Evolutionary conservation across 37 sponge, comb jelly and placozoan species (phyloP).

Genomic region (Chondrosia reniformis): DNA sequence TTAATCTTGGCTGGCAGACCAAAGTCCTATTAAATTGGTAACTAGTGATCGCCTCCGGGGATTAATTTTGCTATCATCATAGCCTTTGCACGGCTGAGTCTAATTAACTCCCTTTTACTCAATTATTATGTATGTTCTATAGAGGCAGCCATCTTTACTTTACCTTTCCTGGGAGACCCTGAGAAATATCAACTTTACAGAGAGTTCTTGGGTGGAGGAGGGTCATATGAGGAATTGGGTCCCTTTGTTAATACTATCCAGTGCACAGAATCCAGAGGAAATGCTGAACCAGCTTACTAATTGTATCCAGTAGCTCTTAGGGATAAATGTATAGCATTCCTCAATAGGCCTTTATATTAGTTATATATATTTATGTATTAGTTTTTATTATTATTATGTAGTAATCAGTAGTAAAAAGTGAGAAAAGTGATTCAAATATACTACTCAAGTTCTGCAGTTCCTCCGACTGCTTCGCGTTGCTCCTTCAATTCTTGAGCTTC

Average conservation of each 20-base stretch:
- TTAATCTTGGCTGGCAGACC: no score
- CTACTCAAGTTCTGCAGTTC: slow-evolving; percentile 72
- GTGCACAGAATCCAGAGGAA: background rate
- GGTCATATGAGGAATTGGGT: background rate
- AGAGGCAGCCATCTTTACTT: no score
- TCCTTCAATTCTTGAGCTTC: slow-evolving; percentile 76
- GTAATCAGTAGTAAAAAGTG: background rate
- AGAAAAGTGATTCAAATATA: slow-evolving; percentile 18
- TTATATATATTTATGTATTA: background rate
- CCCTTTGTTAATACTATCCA: background rate
- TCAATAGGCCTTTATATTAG: background rate
- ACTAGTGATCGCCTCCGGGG: no score
- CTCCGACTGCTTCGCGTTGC: slow-evolving; percentile 80
- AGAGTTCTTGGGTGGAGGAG: background rate
- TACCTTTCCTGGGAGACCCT: no score
- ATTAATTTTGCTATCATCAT: no score
- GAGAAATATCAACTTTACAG: background rate
- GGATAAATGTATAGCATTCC: background rate
- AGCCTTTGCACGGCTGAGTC: no score
- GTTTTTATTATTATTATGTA: background rate
- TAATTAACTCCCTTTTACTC: no score
- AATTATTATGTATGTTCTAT: no score
- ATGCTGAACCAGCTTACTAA: background rate
- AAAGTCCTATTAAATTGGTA: no score
- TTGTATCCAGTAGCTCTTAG: background rate